A percentile compares a stretch with the other conserved stretches of the same genome.
Conservation (phyloP, 2,888 invertebrate genomes). For the Drosophila bunnanda region DNA sequence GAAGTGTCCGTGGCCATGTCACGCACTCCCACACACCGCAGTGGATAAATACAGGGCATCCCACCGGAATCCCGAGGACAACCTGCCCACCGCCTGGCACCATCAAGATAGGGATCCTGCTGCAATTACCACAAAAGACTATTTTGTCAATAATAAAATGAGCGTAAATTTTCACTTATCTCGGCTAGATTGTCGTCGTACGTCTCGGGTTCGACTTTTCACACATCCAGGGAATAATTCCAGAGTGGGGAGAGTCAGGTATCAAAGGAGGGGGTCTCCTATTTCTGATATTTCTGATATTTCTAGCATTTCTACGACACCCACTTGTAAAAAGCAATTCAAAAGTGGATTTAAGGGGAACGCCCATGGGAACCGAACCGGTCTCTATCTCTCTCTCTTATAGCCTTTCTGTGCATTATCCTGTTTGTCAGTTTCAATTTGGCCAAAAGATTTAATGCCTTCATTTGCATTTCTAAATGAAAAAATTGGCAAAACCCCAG, state of each 20-base stretch:
- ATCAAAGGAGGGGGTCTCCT: conserved; percentile 40
- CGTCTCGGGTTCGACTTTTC: conserved; percentile 59
- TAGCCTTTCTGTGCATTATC: conserved; percentile 57
- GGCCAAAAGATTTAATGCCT: conserved; percentile 73
- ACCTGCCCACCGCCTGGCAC: conserved; percentile 45
- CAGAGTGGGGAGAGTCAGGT: conserved; percentile 13
- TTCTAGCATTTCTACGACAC: conserved; percentile 23
- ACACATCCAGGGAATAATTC: conserved; percentile 45
- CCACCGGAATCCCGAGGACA: conserved; percentile 16
- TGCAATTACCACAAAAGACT: conserved; percentile 50
- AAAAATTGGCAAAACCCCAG: conserved; percentile 46
- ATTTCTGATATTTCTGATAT: conserved; percentile 30
- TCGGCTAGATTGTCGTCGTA: conserved; percentile 12
- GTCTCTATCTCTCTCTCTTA: conserved; percentile 28
- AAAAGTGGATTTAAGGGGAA: conserved; percentile 22
- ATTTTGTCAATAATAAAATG: conserved; percentile 57
- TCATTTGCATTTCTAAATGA: conserved; percentile 78
- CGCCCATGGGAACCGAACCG: conserved; percentile 49
- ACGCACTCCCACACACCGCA: conserved; percentile 44
- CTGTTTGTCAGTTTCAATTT: conserved; percentile 79
- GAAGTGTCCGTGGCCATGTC: conserved; percentile 63
- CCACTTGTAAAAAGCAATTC: conserved; percentile 36
- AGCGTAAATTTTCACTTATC: conserved; percentile 54
- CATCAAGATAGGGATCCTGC: conserved; percentile 31
- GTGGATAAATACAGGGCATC: conserved; percentile 22